These are phyloP conservation scores for Heliothis virescens DNA, from an alignment of 1,140 invertebrate genomes.

Conservation along the genomic window DNA sequence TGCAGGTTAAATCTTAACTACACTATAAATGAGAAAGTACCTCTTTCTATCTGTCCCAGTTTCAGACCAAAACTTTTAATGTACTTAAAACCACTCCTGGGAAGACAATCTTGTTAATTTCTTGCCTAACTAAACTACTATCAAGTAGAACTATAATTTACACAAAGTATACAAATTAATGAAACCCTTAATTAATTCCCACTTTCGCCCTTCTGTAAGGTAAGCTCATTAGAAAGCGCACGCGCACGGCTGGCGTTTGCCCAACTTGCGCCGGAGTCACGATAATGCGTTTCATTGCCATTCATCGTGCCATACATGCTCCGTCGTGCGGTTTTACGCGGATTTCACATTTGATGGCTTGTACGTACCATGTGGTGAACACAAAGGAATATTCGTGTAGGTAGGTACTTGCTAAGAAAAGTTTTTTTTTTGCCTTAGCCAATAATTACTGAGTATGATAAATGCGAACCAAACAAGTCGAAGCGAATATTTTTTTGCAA, in stretches of 20 bases:
- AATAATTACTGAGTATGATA: no score
- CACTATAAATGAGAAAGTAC: no score
- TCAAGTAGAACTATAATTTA: not conserved
- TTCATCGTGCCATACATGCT: slow-evolving; percentile 30
- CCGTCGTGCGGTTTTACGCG: slow-evolving; percentile 20
- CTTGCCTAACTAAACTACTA: no score
- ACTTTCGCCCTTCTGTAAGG: slow-evolving; percentile 21
- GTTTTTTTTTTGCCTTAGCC: no score
- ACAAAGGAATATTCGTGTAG: no score
- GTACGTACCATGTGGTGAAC: not conserved
- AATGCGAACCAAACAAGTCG: no score
- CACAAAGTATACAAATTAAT: slow-evolving; percentile 1
- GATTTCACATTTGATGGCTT: slow-evolving; percentile 28
- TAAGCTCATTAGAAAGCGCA: slow-evolving; percentile 38
- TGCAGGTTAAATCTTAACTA: no score
- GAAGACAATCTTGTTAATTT: no score
- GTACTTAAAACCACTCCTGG: no score
- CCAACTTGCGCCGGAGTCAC: slow-evolving; percentile 21
- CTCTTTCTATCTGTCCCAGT: not conserved
- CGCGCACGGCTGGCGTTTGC: slow-evolving; percentile 15
- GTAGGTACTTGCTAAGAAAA: no score
- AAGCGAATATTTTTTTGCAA: no score
- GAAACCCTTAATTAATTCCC: not conserved
- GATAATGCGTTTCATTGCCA: slow-evolving; percentile 35
- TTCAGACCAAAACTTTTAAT: not conserved